Evolutionary conservation across 2,113 vertebrate species (phyloP), one percentile per base, ranked within the genome.

Genomic region (Coreoperca whiteheadi): DNA sequence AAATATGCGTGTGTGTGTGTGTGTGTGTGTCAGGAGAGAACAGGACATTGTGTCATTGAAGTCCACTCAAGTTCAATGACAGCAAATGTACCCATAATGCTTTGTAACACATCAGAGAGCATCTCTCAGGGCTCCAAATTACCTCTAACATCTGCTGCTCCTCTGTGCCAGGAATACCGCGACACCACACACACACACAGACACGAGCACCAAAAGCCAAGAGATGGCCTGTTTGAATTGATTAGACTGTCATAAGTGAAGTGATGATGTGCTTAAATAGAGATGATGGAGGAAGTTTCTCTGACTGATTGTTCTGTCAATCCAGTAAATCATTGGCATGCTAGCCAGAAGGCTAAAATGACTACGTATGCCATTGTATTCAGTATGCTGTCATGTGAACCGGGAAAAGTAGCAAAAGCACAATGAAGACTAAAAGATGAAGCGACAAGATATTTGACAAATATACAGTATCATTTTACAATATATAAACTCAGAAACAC

Each of bases 181-280:
- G 6, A 65, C 79, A 67, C 65, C 71, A 68, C 72, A 76, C 81
- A 81, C 79, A 34, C 37, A 30, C 60, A 51, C 48, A 74, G 65
- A 53, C 61, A 71, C 4, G 28, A 20, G 48, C 53, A 57, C 71
- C 61, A 21, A 68, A 51, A 74, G 61, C 77, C 65, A 74, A 74
- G 63, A 65, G 81, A 85, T 41, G 71, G 72, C 72, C 83, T 23
- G 66, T 91, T 91, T 90, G 89, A 91, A 94, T 94, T 90, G 92
- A 96, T 94, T 92, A 89, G 37, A 43, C 75, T 69, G 88, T 89
- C 81, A 85, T 92, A 83, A 94, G 82, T 87, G 82, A 91, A 92
- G 67, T 92, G 92, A 94, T 93, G 93, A 94, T 94, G 91, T 92
- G 84, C 92, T 93, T 90, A 91, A 94, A 89, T 53, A 65, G 87